Conservation (phyloP, 1,140 invertebrate genomes). For the Cotesia vestalis region DNA sequence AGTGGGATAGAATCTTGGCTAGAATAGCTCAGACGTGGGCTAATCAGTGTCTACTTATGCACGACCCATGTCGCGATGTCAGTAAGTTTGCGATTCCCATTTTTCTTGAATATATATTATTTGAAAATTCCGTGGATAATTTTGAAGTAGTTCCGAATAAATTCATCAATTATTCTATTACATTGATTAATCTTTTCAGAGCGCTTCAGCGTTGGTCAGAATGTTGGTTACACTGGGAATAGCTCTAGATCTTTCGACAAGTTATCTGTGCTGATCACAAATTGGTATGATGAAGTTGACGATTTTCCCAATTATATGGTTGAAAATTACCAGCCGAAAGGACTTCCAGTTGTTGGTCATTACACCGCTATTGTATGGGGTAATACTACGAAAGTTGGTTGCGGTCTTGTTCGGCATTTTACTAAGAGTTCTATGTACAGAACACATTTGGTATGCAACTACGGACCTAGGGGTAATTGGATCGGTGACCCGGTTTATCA, state of each 20-base stretch:
- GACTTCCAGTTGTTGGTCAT: not conserved
- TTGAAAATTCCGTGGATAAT: not conserved
- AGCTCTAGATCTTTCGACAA: not conserved
- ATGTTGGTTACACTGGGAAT: conserved; percentile 24
- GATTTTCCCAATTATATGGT: not conserved
- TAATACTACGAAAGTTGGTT: conserved; percentile 10
- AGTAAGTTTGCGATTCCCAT: conserved; percentile 50
- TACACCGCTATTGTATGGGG: conserved; percentile 16
- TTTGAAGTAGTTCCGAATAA: not conserved
- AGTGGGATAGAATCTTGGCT: conserved; percentile 71
- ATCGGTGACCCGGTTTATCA: not conserved
- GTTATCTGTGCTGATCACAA: not conserved
- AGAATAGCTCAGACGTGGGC: conserved; percentile 70
- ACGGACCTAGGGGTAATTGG: not conserved
- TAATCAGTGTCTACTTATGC: conserved; percentile 67
- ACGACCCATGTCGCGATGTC: conserved; percentile 67
- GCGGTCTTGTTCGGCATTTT: conserved; percentile 5
- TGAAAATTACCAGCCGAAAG: not conserved
- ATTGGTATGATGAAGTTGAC: conserved; percentile 7
- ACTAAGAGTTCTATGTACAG: not conserved
- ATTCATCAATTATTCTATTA: not conserved
- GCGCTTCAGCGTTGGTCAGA: conserved; percentile 29
- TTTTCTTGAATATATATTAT: conserved; percentile 15
- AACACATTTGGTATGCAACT: conserved; percentile 18
- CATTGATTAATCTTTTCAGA: too few species aligned